Base-by-base conservation (phyloP, 2,113 vertebrate species). In the Sitta europaea region DNA sequence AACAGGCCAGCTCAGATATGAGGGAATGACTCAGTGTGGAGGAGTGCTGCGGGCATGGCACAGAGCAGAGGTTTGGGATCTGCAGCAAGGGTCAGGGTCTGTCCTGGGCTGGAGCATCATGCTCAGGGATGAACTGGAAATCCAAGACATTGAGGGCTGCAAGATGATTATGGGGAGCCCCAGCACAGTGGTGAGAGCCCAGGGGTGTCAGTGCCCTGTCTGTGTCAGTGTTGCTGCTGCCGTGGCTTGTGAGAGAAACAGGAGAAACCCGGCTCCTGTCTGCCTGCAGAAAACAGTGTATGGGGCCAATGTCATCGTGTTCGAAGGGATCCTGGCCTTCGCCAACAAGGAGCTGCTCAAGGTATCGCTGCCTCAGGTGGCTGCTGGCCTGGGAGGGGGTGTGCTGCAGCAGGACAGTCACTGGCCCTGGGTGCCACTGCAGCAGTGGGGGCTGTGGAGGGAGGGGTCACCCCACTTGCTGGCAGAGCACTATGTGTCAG, bases 301-400 rank as follows among this genome's bases (percentile, higher is more conserved):
- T 1, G 99, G 99, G 12, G 99, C 99, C 90, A 99, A 99, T 0
- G 99, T 99, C 13, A 98, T 99, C 22, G 98, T 99, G 88, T 99
- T 99, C 3, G 99, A 99, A 80, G 99, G 99, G 35, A 99, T 99
- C 58, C 95, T 99, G 94, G 97, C 99, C 2, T 99, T 99, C 33
- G 98, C 99, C 27, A 99, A 99, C 97, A 99, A 99, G 96, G 99
- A 99, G 92, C 95, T 99, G 73, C 96, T 99, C 55, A 99, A 99
- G 98, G 99, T 99, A 97, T 38, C 2, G 67, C 70, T 82, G 81
- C 84, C 48, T 75, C 91, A 51, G 48, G 90, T 24, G 31, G 61
- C 74, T 2, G 2, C 35, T 53, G 40, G 33, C 0, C 12, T 0
- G 2, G 84, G 70, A 40, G 57, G 43, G 35, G 33, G 9, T 0